Evolutionary conservation across 2,888 invertebrate species (phyloP), one percentile per base, ranked within the genome.

Genomic region (Drosophila cyrtoloma): DNA sequence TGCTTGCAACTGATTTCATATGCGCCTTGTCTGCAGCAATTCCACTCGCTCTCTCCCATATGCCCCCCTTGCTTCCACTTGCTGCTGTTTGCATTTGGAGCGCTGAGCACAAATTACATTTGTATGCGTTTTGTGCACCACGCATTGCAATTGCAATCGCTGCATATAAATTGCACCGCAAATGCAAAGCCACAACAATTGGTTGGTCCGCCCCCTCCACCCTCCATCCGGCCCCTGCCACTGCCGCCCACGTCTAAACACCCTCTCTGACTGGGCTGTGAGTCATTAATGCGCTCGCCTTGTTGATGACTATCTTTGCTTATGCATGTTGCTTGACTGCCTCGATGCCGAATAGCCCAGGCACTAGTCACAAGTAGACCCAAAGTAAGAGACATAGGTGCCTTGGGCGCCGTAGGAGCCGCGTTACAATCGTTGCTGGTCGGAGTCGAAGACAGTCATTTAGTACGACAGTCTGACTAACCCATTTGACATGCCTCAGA

Each of bases 101-200:
- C 79, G 77, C 80, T 53, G 51, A 71, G 81, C 84, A 81, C 90
- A 86, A 86, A 86, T 86, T 86, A 81, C 90, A 89, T 86, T 89
- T 86, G 86, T 89, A 86, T 86, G 86, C 90, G 77, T 89, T 86
- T 89, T 82, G 90, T 77, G 90, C 86, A 74, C 67, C 90, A 89
- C 90, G 85, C 85, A 85, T 78, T 89, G 90, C 90, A 86, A 87
- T 89, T 88, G 86, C 90, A 89, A 86, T 86, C 86, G 88, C 72
- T 86, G 86, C 90, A 86, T 86, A 86, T 86, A 86, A 86, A 86
- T 86, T 86, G 86, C 81, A 65, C 86, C 79, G 71, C 90, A 86
- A 86, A 86, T 86, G 90, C 81, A 85, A 77, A 85, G 85, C 90
- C 90, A 82, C 86, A 87, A 82, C 88, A 86, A 89, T 89, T 82